phyloP scores from a whole-genome alignment of 2,113 vertebrate genomes.

The Pimephales promelas region DNA sequence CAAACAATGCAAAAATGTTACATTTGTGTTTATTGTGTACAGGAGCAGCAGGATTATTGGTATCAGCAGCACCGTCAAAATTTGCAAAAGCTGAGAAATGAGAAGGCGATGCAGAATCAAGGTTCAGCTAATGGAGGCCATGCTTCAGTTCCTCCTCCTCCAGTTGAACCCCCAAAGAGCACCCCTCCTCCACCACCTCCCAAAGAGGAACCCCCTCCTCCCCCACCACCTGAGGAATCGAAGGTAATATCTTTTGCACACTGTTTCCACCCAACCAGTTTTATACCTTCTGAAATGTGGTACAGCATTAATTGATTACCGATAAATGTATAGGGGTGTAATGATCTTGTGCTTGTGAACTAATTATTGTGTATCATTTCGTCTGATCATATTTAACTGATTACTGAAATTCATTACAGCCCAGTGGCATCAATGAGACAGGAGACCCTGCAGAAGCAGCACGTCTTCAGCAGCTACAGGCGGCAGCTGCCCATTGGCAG shows the following conservation, averaged over 20 bases:
- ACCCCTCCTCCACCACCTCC: constrained; percentile 82
- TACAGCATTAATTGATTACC: not conserved
- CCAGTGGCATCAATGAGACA: constrained; percentile 65
- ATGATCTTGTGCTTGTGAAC: too few relatives aligned
- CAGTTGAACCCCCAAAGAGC: constrained; percentile 71
- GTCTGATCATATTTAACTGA: not conserved
- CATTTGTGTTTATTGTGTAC: constrained; percentile 43
- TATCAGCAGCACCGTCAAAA: constrained; percentile 94
- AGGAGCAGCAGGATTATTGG: constrained; percentile 96
- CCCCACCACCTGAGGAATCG: constrained; percentile 82
- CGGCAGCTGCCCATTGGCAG: constrained; percentile 95
- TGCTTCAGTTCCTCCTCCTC: constrained; percentile 68
- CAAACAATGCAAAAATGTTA: not conserved
- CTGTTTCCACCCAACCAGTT: not conserved
- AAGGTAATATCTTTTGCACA: constrained; percentile 70
- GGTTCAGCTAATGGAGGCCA: constrained; percentile 10
- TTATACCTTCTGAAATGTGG: not conserved
- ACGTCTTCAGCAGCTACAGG: constrained; percentile 91
- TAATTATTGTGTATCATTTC: too few relatives aligned
- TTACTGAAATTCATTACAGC: constrained; percentile 48
- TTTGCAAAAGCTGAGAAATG: constrained; percentile 80
- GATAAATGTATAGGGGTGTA: too few relatives aligned
- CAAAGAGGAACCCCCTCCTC: constrained; percentile 83
- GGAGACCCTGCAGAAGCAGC: constrained; percentile 88
- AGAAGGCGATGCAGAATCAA: constrained; percentile 76